These are phyloP conservation scores for Quiscalus mexicanus DNA, from an alignment of 2,113 vertebrate genomes.

Conservation along the genomic window DNA sequence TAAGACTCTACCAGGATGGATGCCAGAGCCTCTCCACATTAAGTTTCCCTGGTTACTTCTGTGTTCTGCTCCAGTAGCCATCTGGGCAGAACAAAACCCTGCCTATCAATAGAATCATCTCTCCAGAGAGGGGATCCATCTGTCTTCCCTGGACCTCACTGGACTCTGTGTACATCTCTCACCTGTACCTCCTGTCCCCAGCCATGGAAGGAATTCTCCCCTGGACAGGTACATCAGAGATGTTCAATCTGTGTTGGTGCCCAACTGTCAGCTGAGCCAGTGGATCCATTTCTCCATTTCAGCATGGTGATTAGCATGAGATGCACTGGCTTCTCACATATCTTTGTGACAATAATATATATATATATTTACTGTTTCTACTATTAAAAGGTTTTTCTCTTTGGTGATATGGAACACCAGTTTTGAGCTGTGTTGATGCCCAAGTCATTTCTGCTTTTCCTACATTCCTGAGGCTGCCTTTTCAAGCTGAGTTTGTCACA, in stretches of 20 bases:
- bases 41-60: constrained; percentile 1
- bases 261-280: background rate
- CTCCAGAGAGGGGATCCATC: background rate
- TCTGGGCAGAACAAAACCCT: background rate
- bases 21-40: background rate
- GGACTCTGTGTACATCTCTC: accelerated
- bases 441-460: background rate
- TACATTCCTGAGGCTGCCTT: background rate
- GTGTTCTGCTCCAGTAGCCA: background rate
- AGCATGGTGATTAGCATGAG: background rate
- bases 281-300: background rate
- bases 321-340: background rate
- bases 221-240: background rate
- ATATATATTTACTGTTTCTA: background rate
- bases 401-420: background rate
- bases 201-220: accelerated
- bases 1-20: background rate
- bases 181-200: background rate
- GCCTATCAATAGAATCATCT: background rate
- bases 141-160: background rate
- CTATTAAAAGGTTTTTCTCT: background rate
- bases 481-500: background rate
- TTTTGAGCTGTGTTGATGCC: background rate
- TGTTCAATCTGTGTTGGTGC: background rate
- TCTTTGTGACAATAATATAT: background rate